Conservation (phyloP, 2,888 invertebrate species). For the Euplexia lucipara region DNA sequence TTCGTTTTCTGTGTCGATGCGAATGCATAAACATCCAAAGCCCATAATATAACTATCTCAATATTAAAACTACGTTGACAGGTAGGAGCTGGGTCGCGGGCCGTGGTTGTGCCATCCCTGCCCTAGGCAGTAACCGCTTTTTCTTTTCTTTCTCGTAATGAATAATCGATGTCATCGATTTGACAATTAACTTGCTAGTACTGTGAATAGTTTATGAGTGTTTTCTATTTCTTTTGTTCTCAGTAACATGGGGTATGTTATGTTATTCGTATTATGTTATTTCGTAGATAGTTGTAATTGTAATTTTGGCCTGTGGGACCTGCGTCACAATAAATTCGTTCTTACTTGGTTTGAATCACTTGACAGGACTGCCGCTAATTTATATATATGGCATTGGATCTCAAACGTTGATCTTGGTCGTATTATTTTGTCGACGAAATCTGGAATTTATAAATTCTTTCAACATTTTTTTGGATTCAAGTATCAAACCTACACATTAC, state of each 20-base stretch:
- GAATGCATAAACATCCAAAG: too few species aligned
- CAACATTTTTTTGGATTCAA: background rate
- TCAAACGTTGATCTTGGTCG: too few species aligned
- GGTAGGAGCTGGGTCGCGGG: too few species aligned
- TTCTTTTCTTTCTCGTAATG: conserved; percentile 21
- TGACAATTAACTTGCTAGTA: conserved; percentile 15
- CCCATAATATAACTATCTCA: too few species aligned
- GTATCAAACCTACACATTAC: background rate
- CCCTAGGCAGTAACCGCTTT: background rate
- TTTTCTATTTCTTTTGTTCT: background rate
- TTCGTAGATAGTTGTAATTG: background rate
- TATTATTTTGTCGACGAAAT: background rate
- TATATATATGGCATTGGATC: too few species aligned
- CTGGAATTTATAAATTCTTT: too few species aligned
- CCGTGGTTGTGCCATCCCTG: too few species aligned
- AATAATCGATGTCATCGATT: conserved; percentile 48
- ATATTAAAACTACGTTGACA: too few species aligned
- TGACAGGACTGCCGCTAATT: too few species aligned
- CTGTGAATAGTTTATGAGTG: background rate
- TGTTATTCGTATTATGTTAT: background rate
- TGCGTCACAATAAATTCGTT: background rate
- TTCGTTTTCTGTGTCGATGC: too few species aligned
- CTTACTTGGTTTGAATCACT: background rate
- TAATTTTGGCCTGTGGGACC: background rate
- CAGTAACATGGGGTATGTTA: background rate